Conservation (phyloP, 2,113 vertebrate species). For the Ciconia stormi region DNA sequence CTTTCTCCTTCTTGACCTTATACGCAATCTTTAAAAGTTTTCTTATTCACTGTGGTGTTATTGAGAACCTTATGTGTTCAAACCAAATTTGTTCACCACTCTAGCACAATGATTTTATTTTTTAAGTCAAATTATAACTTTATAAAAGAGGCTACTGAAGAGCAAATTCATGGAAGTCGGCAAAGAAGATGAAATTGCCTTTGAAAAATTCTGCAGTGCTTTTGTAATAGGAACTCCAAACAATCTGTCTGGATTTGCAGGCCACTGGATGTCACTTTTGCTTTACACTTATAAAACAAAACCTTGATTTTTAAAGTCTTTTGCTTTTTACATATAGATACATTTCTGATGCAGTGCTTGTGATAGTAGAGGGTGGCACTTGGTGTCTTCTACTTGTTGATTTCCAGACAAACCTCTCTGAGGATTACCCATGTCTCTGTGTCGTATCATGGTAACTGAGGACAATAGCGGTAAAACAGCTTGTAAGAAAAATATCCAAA, state of each 20-base stretch:
- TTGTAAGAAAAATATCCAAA: neutral
- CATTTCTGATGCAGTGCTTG: neutral
- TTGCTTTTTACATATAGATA: neutral
- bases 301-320: neutral
- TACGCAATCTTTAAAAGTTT: neutral
- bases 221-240: neutral
- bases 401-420: neutral
- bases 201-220: neutral
- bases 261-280: constrained; percentile 34
- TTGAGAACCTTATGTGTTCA: neutral
- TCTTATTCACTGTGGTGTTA: neutral
- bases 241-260: neutral
- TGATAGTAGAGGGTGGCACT: neutral
- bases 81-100: neutral
- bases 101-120: neutral
- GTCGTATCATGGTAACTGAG: neutral
- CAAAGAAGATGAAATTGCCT: neutral
- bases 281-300: neutral
- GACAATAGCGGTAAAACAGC: neutral
- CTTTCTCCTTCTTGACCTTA: neutral
- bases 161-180: neutral
- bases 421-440: neutral
- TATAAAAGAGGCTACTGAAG: neutral
- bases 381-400: neutral
- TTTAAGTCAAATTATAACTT: neutral